A percentile compares a stretch with the other conserved stretches of the same genome.
Conservation (phyloP, 2,888 invertebrate genomes). For the Zygogramma bicolorata region DNA sequence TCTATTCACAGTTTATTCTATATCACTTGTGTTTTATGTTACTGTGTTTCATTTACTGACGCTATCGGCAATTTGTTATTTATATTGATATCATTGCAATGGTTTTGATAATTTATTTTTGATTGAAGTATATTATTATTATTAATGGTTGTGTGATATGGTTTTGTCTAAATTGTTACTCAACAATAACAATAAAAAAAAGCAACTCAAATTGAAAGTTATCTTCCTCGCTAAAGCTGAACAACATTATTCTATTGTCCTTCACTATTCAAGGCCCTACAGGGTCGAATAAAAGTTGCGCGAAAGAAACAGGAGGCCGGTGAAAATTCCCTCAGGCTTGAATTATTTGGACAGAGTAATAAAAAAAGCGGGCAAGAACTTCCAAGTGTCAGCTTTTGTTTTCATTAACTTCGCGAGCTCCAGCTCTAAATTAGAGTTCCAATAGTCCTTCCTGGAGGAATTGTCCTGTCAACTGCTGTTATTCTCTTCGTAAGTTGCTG, state of each 20-base stretch:
- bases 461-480: not conserved
- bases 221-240: not conserved
- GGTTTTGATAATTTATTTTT: too few relatives aligned
- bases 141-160: not conserved
- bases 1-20: too few relatives aligned
- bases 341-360: slow-evolving; percentile 4
- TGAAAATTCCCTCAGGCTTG: not conserved
- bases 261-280: not conserved
- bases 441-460: not conserved
- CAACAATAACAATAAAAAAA: not conserved
- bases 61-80: too few relatives aligned
- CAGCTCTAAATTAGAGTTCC: not conserved
- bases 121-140: not conserved
- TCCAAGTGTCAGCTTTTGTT: slow-evolving; percentile 13
- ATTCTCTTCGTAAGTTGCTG: not conserved
- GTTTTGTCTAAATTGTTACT: not conserved
- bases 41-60: too few relatives aligned
- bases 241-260: not conserved
- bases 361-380: slow-evolving; percentile 8
- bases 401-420: slow-evolving; percentile 15
- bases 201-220: not conserved
- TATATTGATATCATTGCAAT: too few relatives aligned
- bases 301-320: not conserved
- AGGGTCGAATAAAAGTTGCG: not conserved
- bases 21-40: too few relatives aligned